These are phyloP conservation scores for Parnassius orleans DNA, from an alignment of 2,888 invertebrate species.

Conservation along the genomic window DNA sequence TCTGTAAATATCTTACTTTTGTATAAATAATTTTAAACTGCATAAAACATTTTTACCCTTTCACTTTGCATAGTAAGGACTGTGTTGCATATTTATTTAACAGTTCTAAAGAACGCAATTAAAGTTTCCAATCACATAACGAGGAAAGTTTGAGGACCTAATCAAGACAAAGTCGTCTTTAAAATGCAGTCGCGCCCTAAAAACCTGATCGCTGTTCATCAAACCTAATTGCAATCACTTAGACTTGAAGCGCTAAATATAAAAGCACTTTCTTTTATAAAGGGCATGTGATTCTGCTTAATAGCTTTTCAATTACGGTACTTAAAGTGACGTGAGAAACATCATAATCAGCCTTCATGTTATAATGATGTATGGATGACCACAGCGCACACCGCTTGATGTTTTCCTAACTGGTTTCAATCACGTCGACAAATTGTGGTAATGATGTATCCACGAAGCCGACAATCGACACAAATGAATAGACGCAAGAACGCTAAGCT, in stretches of 20 bases:
- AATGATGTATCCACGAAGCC: no score
- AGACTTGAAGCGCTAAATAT: neutral
- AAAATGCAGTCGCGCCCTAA: constrained; percentile 14
- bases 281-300: constrained; percentile 4
- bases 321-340: constrained; percentile 1
- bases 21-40: no score
- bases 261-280: neutral
- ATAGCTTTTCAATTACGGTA: constrained; percentile 10
- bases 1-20: no score
- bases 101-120: neutral
- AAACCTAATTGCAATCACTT: constrained; percentile 11
- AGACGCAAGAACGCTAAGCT: no score
- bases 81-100: neutral
- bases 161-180: constrained; percentile 6
- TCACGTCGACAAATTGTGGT: no score
- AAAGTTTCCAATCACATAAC: constrained; percentile 8
- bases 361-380: no score
- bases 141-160: constrained; percentile 9
- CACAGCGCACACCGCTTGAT: no score
- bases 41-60: no score
- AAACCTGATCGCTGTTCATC: constrained; percentile 11
- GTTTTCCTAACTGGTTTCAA: no score
- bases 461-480: no score
- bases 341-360: neutral
- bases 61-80: no score